Base-by-base conservation (phyloP, 2,797 vertebrate genomes). In the Cossypha niveicapilla region DNA sequence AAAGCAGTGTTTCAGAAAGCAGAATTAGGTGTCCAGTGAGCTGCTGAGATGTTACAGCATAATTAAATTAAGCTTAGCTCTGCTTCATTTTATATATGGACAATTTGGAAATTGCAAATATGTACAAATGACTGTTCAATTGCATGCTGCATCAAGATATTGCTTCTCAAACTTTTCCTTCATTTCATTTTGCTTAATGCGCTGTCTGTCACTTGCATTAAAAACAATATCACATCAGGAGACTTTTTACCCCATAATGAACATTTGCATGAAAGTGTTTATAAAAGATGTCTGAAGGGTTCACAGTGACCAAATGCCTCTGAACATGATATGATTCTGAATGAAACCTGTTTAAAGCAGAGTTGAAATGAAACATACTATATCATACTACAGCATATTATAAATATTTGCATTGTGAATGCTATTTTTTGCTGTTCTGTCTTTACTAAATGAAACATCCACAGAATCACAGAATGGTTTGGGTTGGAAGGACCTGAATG, bases 61-160 rank as follows among this genome's bases (percentile, higher is more conserved):
- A 80, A 79, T 62, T 86, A 67, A 85, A 72, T 89, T 60, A 76
- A 74, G 8, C 10, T 78, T 79, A 82, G 8, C 13, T 93, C 42
- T 78, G 30, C 27, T 70, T 87, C 28, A 70, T 73, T 19, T 15
- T 44, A 24, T 41, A 66, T 82, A 13, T 24, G 65, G 44, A 84
- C 13, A 61, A 41, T 65, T 47, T 47, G 7, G 18, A 27, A 65
- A 51, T 62, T 24, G 14, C 19, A 79, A 65, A 82, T 76, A n/a
- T 8, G 9, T 30, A 44, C 6, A 72, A 70, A 91, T 70, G 8
- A 37, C 22, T 34, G 11, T 44, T 48, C 6, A 4, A 16, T 27
- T 79, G n/a, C 8, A 13, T 3, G 3, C 23, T 79, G 11, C n/a
- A 53, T 34, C 60, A 28, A 78, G 22, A 30, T 28, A 28, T 3